These are phyloP conservation scores for Incurvaria masculella DNA, from an alignment of 2,888 invertebrate species.

Conservation along the genomic window DNA sequence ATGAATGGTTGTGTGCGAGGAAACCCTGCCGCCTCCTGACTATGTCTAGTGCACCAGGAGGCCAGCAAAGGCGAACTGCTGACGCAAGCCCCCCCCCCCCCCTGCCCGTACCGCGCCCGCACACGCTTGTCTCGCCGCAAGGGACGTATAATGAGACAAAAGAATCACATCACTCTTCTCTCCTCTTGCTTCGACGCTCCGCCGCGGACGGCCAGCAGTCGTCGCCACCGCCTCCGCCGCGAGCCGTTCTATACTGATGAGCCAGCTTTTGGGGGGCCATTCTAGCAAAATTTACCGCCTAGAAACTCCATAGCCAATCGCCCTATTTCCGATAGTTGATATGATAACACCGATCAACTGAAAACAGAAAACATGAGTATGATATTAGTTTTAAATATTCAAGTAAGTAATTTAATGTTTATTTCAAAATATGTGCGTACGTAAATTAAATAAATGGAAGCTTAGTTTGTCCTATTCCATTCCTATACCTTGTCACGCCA, in stretches of 20 bases:
- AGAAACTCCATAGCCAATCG: no score
- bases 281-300: not conserved
- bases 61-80: not conserved
- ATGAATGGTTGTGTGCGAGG: no score
- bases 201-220: not conserved
- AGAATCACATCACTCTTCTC: not conserved
- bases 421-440: no score
- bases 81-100: not conserved
- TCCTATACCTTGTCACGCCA: no score
- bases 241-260: not conserved
- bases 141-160: not conserved
- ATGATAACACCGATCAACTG: no score
- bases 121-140: not conserved
- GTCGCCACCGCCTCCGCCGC: no score
- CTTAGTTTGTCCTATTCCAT: no score
- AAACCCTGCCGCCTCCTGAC: not conserved
- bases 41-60: not conserved
- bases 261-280: not conserved
- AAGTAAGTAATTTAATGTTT: no score
- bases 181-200: not conserved
- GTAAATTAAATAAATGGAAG: no score
- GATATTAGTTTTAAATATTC: no score
- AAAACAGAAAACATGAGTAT: no score
- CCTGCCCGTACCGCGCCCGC: not conserved
- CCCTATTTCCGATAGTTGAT: no score